Base-by-base conservation (phyloP, 2,888 invertebrate genomes). In the Pogonocherus hispidulus region DNA sequence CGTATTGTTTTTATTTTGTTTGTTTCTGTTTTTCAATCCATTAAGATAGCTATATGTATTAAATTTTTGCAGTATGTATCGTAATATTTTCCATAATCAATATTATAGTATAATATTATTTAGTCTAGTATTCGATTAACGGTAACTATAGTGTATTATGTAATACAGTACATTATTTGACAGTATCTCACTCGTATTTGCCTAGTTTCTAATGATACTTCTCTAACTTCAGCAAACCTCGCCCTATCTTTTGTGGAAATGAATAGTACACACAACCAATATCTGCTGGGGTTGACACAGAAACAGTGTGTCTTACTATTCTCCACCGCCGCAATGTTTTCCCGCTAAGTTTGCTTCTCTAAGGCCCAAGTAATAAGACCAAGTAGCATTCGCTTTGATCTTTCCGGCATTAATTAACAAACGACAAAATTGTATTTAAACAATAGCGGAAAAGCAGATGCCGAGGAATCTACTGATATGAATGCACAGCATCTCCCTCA, bases 361-460 rank as follows among this genome's bases (percentile, higher is more conserved):
- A 56, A 54, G 67, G 52, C 68, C 68, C 66, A 56, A 51, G 63
- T 44, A 77, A 76, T 77, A 76, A 76, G 75, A 73, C 74, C 67
- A 49, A 57, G 71, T 71, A 69, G 71, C 68, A 64, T 63, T 66
- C 64, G 66, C 78, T 79, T 79, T 79, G 78, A 79, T 79, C 74
- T 79, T 74, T 62, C 74, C 73, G 71, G 72, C 73, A 87, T 88
- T 88, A 88, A 88, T 88, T 88, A 88, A 88, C 87, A 87, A 88
- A 88, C 88, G 88, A 88, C 87, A 87, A 88, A 88, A 88, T 88
- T 88, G 87, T 88, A 87, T 88, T 88, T 88, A 87, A 87, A 88
- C 88, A 88, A 88, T 88, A 85, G 85, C 80, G 83, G 69, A 69
- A 76, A 65, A 69, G 73, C 72, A 72, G 66, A 69, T 74, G 73